Percentiles rank a stretch among this genome's conserved stretches.
phyloP scores from a whole-genome alignment of 2,797 vertebrate genomes.

The Rhadinocentrus ornatus region DNA sequence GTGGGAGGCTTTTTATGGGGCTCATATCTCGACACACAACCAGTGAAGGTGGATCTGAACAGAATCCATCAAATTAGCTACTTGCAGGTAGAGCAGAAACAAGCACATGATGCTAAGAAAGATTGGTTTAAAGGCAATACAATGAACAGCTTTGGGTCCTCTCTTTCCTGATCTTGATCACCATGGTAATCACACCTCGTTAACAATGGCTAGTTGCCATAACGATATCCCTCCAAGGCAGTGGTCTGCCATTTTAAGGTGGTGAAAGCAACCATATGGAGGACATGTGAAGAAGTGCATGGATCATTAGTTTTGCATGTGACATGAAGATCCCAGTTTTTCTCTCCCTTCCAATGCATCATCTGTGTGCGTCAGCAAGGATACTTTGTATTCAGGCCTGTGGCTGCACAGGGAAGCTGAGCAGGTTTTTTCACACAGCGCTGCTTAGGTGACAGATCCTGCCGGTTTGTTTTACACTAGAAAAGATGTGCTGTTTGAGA shows the following conservation, averaged over 20 bases:
- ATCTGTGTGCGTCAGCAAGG: slow-evolving; percentile 35
- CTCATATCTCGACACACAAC: slow-evolving; percentile 21
- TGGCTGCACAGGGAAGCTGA: slow-evolving; percentile 13
- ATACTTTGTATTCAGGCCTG: slow-evolving; percentile 28
- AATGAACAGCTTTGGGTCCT: slow-evolving; percentile 3
- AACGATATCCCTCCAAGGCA: slow-evolving; percentile 30
- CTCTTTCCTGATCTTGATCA: slow-evolving; percentile 26
- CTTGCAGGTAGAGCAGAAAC: slow-evolving; percentile 4
- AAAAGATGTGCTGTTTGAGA: slow-evolving; percentile 17
- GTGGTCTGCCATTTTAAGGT: slow-evolving; percentile 47
- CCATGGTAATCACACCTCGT: slow-evolving; percentile 36
- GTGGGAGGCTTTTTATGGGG: slow-evolving; percentile 49
- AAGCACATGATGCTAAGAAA: neutral
- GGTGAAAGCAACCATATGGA: slow-evolving; percentile 45
- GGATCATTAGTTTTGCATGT: slow-evolving; percentile 9
- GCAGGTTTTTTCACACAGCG: slow-evolving; percentile 22
- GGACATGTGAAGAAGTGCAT: neutral
- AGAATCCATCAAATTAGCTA: too few species aligned
- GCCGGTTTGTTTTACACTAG: slow-evolving; percentile 20
- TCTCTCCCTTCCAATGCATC: slow-evolving; percentile 5
- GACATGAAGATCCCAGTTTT: slow-evolving; percentile 13
- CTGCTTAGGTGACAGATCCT: slow-evolving; percentile 21
- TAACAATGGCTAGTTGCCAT: slow-evolving; percentile 23
- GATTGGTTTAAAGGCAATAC: slow-evolving; percentile 26
- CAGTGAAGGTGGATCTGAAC: neutral